These are phyloP conservation scores for Apis laboriosa DNA, from an alignment of 1,140 invertebrate genomes.

Conservation along the genomic window DNA sequence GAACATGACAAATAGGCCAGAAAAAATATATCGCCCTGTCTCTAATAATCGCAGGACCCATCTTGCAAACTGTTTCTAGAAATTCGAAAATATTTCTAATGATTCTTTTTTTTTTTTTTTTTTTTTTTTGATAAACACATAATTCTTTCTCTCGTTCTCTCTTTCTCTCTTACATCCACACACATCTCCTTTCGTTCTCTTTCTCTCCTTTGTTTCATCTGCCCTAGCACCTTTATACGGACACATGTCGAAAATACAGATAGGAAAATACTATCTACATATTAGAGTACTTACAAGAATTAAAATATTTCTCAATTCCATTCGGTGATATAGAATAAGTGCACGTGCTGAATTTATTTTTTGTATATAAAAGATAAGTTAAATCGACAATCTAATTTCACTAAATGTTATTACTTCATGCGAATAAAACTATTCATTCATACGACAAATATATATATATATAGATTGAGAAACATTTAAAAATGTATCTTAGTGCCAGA, in stretches of 20 bases:
- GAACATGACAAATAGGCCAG: constrained; percentile 33
- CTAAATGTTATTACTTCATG: background rate
- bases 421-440: constrained; percentile 6
- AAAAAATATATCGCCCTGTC: constrained; percentile 37
- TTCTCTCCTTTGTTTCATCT: background rate
- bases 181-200: background rate
- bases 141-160: background rate
- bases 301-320: constrained; percentile 35
- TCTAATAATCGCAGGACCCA: constrained; percentile 56
- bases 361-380: background rate
- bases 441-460: background rate
- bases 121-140: background rate
- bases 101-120: background rate
- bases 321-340: constrained; percentile 26
- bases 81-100: constrained; percentile 31
- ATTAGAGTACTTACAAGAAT: constrained; percentile 30
- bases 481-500: constrained; percentile 10
- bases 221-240: constrained; percentile 31
- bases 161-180: background rate
- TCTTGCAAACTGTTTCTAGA: constrained; percentile 15
- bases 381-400: constrained; percentile 2
- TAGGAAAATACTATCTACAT: constrained; percentile 34
- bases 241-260: constrained; percentile 24
- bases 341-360: constrained; percentile 21
- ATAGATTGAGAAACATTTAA: background rate